A percentile compares a stretch with the other conserved stretches of the same genome.
These are phyloP conservation scores for Cavia aperea DNA, from an alignment of 2,113 vertebrate species.

Conservation along the genomic window DNA sequence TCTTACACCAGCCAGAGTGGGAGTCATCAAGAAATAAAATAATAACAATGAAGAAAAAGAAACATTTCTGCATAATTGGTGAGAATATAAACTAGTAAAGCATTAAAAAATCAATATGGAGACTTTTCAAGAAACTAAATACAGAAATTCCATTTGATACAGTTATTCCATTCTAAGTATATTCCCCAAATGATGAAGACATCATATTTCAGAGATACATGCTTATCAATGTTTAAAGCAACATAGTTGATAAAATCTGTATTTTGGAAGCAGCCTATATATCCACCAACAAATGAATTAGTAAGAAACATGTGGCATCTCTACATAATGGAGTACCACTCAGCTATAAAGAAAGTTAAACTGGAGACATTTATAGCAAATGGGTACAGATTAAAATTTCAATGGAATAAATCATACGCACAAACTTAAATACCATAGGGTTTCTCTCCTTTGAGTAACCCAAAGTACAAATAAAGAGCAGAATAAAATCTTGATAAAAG, in stretches of 20 bases:
- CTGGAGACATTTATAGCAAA: background rate
- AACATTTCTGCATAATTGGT: background rate
- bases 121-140: background rate
- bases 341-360: background rate
- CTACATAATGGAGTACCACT: background rate
- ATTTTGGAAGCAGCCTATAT: background rate
- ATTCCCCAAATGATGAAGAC: background rate
- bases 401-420: background rate
- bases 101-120: background rate
- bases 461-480: background rate
- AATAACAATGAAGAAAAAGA: background rate
- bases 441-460: background rate
- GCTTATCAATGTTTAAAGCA: background rate
- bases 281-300: background rate
- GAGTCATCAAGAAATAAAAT: background rate
- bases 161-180: background rate
- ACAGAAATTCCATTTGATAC: background rate
- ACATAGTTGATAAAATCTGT: background rate
- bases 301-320: background rate
- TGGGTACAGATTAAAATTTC: background rate
- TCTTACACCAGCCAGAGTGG: background rate
- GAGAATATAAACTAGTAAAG: background rate
- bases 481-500: background rate
- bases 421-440: background rate
- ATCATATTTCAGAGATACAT: background rate